Conservation (phyloP, 1,140 invertebrate genomes). For the Lutraria rhynchaena region DNA sequence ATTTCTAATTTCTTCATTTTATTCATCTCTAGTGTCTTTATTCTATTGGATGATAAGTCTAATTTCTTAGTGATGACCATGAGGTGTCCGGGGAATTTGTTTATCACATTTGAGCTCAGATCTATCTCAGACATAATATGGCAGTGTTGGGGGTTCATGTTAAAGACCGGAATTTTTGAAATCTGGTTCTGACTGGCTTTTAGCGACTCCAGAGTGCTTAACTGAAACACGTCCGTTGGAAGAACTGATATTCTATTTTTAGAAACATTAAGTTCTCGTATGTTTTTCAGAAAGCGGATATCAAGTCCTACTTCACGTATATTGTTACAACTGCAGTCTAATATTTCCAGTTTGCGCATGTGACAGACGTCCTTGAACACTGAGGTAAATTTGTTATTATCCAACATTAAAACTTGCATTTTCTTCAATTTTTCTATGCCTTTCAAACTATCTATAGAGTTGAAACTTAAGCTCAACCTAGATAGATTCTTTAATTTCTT, state of each 20-base stretch:
- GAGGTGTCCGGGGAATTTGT: slow-evolving; percentile 77
- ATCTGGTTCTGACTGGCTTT: slow-evolving; percentile 79
- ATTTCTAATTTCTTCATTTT: slow-evolving; percentile 71
- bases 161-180: slow-evolving; percentile 75
- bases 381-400: slow-evolving; percentile 74
- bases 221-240: slow-evolving; percentile 76
- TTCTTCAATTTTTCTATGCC: slow-evolving; percentile 75
- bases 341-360: slow-evolving; percentile 73
- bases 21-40: slow-evolving; percentile 74
- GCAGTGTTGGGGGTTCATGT: slow-evolving; percentile 71
- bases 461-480: slow-evolving; percentile 74
- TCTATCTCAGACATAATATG: slow-evolving; percentile 73
- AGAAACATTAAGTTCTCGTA: slow-evolving; percentile 76
- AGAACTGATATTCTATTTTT: slow-evolving; percentile 76
- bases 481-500: slow-evolving; percentile 70
- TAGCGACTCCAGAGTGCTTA: slow-evolving; percentile 73
- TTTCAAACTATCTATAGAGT: slow-evolving; percentile 70
- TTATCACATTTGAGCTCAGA: slow-evolving; percentile 77
- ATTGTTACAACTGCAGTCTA: slow-evolving; percentile 72
- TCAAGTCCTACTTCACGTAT: slow-evolving; percentile 72
- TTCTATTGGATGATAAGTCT: slow-evolving; percentile 76
- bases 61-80: slow-evolving; percentile 71
- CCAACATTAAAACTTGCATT: slow-evolving; percentile 76
- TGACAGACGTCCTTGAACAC: slow-evolving; percentile 72
- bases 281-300: slow-evolving; percentile 69